These are phyloP conservation scores for Diglossa cyanea DNA, from an alignment of 2,797 vertebrate genomes.

Conservation along the genomic window DNA sequence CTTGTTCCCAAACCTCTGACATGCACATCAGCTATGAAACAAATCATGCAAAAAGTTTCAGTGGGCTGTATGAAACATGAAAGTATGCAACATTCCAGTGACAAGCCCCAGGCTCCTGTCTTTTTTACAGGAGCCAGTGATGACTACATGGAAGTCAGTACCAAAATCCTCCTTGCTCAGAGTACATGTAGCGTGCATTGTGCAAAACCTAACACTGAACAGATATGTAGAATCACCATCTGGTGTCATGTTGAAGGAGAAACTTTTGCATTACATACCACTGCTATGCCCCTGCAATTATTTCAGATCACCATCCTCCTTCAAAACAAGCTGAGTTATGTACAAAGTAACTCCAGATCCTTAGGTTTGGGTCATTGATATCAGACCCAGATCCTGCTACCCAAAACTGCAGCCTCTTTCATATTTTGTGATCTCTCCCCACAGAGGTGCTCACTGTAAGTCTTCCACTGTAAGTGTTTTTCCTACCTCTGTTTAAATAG, in stretches of 20 bases:
- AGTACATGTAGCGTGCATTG: neutral
- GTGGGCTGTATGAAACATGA: neutral
- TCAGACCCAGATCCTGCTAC: neutral
- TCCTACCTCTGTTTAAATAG: neutral
- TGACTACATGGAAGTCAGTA: neutral
- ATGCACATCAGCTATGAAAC: neutral
- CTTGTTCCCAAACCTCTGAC: neutral
- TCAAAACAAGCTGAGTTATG: neutral
- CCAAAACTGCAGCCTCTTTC: neutral
- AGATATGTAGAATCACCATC: neutral
- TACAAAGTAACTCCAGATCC: neutral
- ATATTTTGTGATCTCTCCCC: neutral
- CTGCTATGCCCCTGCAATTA: neutral
- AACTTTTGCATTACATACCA: neutral
- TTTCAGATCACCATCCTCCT: neutral
- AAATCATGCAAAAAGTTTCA: neutral
- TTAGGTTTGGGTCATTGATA: neutral
- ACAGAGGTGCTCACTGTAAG: neutral
- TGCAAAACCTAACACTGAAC: neutral
- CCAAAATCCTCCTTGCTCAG: neutral
- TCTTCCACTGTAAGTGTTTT: neutral
- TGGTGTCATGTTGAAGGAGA: neutral
- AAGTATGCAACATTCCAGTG: neutral
- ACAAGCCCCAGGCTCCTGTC: neutral
- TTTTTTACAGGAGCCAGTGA: neutral